Percentiles rank a stretch among this genome's conserved stretches.
Conservation (phyloP, 2,888 invertebrate genomes). For the Acheta domesticus region DNA sequence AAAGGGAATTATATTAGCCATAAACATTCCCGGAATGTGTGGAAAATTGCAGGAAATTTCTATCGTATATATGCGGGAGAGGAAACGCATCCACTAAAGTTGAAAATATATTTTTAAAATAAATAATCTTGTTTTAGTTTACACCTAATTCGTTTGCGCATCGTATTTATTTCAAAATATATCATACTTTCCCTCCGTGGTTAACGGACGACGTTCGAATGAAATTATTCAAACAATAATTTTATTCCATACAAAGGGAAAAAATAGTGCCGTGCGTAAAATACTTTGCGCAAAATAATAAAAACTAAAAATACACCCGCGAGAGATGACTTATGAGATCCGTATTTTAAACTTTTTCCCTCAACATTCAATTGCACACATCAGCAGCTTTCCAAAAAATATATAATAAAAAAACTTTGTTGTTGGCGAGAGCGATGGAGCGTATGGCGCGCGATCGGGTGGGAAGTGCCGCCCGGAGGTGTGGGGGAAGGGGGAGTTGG, state of each 20-base stretch:
- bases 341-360: neutral
- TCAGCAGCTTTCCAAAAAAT: neutral
- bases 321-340: neutral
- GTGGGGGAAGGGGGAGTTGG: neutral
- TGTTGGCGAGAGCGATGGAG: constrained; percentile 1
- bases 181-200: neutral
- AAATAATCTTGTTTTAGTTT: neutral
- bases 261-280: neutral
- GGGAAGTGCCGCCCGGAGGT: neutral
- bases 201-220: neutral
- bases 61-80: constrained; percentile 3
- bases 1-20: constrained; percentile 1
- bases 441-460: neutral
- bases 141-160: constrained; percentile 18
- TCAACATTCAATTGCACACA: constrained; percentile 10
- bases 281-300: constrained; percentile 3
- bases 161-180: neutral
- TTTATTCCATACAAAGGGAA: neutral
- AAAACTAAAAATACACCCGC: neutral
- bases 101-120: neutral
- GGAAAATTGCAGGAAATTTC: constrained; percentile 18
- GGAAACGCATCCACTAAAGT: neutral
- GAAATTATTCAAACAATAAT: neutral
- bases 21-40: constrained; percentile 1
- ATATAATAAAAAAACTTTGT: neutral